Conservation (phyloP, 1,140 invertebrate genomes). For the Apis cerana region DNA sequence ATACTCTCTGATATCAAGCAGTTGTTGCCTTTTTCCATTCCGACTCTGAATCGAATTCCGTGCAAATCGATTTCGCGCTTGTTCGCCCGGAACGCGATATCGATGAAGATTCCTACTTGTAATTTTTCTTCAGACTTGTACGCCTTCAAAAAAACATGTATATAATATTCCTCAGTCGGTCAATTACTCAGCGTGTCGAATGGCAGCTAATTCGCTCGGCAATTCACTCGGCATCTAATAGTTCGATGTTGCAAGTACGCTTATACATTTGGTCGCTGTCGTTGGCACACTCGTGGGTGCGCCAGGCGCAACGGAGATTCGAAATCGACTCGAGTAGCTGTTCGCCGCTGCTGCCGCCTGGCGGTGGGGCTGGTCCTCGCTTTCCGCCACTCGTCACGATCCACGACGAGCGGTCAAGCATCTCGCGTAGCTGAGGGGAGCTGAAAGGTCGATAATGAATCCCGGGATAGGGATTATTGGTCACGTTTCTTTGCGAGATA, state of each 20-base stretch:
- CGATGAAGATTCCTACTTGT: too few species aligned
- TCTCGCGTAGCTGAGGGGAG: neutral
- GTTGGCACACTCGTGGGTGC: constrained; percentile 39
- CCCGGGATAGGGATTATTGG: constrained; percentile 54
- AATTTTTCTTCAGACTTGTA: too few species aligned
- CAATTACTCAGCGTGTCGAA: constrained; percentile 27
- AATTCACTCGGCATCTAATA: neutral
- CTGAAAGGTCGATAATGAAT: constrained; percentile 54
- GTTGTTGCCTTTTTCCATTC: neutral
- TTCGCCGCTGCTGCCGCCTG: constrained; percentile 15
- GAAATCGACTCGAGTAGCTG: too few species aligned
- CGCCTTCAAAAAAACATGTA: too few species aligned
- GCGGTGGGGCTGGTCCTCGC: neutral
- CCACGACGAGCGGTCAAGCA: constrained; percentile 7
- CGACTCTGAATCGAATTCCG: neutral
- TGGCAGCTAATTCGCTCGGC: constrained; percentile 29
- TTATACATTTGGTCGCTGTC: neutral
- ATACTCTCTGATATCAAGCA: constrained; percentile 1
- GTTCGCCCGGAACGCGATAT: too few species aligned
- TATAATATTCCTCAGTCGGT: neutral
- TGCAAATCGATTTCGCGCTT: neutral
- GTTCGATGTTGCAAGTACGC: constrained; percentile 37
- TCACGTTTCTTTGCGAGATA: constrained; percentile 50
- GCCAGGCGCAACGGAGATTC: constrained; percentile 11
- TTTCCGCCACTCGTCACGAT: constrained; percentile 53